Evolutionary conservation across 2,888 invertebrate genomes (phyloP).

Genomic region (Sphaeridia pumilis): DNA sequence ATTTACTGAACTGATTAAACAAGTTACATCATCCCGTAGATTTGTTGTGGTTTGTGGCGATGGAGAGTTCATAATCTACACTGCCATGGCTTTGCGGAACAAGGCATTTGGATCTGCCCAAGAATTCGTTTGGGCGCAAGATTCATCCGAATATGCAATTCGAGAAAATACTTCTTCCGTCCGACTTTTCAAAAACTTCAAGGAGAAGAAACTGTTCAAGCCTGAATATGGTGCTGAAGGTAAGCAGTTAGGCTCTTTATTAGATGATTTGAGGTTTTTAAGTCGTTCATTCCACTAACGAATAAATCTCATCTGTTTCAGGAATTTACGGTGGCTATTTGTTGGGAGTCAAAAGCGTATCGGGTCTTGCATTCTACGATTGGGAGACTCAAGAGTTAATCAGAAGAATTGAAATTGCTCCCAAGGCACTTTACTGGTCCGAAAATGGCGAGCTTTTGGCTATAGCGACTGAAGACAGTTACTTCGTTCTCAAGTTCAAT

Average conservation of each 20-base stretch:
- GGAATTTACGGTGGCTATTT: constrained; percentile 83
- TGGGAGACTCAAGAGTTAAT: constrained; percentile 90
- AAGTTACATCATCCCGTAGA: constrained; percentile 40
- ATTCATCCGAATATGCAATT: constrained; percentile 72
- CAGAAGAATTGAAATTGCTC: constrained; percentile 92
- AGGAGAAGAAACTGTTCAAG: constrained; percentile 88
- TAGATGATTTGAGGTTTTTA: not conserved
- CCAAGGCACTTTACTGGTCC: constrained; percentile 88
- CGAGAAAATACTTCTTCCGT: constrained; percentile 81
- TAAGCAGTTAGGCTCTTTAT: constrained; percentile 37
- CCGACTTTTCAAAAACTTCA: constrained; percentile 95
- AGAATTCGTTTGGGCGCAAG: constrained; percentile 98
- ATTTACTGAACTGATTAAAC: not conserved
- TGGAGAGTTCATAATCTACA: constrained; percentile 99
- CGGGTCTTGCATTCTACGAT: constrained; percentile 89
- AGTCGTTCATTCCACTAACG: constrained; percentile 7
- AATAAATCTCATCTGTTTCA: constrained; percentile 38
- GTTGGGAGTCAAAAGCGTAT: constrained; percentile 81
- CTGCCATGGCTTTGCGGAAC: constrained; percentile 96
- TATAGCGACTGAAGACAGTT: constrained; percentile 87
- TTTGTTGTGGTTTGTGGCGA: constrained; percentile 96
- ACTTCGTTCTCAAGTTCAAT: constrained; percentile 84
- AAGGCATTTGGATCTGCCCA: constrained; percentile 97
- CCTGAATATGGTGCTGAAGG: constrained; percentile 95
- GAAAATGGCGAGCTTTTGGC: constrained; percentile 89